Base-by-base conservation (phyloP, 1,140 invertebrate genomes). In the Chironomus tepperi region DNA sequence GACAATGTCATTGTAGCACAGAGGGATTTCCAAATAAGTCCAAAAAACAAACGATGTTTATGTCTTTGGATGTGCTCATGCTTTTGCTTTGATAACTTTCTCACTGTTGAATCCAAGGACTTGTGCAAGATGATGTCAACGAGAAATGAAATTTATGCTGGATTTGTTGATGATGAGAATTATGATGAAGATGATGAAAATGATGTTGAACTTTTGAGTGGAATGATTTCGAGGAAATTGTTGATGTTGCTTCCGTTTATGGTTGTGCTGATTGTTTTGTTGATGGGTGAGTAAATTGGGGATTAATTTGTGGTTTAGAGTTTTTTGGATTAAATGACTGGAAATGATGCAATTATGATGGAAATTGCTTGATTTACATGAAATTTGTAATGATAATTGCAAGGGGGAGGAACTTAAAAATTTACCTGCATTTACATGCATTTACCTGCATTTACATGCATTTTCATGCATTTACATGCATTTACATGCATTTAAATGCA, bases 141-240 rank as follows among this genome's bases (percentile, higher is more conserved):
- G 3, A 57, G n/a, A 57, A 57, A 57, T 57, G 47, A 57, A 57
- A 57, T 57, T 57, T 57, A 57, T 57, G 47, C 47, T 57, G 47
- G 47, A 57, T 57, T 57, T 57, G 12, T n/a, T 57, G 47, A 57
- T 57, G 47, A 57, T 5, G 3, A 57, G n/a, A 57, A 15, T 57
- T 57, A n/a, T 57, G 47, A 57, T 15, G 47, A 57, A 15, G 15
- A n/a, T 1, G 47, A 57, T n/a, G 47, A 57, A 57, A 12, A 57
- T 5, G 3, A n/a, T 15, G 47, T n/a, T 57, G 47, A 34, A 34
- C 5, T 34, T 34, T 34, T 34, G 5, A 34, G 47, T 57, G 12
- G 47, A n/a, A 57, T 5, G 5, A n/a, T 5, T 57, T 57, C 12
- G 47, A 57, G n/a, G 10, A 57, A 57, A 57, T 5, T 57, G 12